These are phyloP conservation scores for Teinopalpus imperialis DNA, from an alignment of 2,888 invertebrate species.

Conservation along the genomic window DNA sequence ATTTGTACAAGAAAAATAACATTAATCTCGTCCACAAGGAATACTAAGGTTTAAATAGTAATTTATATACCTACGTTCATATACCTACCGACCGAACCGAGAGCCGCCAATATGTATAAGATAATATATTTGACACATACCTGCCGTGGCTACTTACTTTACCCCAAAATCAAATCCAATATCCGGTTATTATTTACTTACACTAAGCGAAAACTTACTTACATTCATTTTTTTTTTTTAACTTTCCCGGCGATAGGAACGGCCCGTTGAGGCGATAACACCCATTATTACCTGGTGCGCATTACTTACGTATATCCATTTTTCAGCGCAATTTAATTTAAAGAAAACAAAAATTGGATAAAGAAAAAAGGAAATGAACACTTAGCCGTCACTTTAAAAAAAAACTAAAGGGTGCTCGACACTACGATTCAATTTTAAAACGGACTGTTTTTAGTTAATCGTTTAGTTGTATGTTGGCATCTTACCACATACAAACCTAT, in stretches of 20 bases:
- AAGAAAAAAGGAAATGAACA: constrained; percentile 7
- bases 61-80: constrained; percentile 30
- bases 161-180: constrained; percentile 14
- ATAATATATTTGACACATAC: constrained; percentile 37
- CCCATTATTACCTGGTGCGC: constrained; percentile 63
- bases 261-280: constrained; percentile 27
- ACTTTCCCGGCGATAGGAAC: constrained; percentile 23
- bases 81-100: constrained; percentile 67
- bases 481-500: constrained; percentile 83
- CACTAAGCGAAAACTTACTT: constrained; percentile 24
- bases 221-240: constrained; percentile 17
- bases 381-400: constrained; percentile 14
- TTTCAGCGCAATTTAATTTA: constrained; percentile 37
- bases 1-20: constrained; percentile 10
- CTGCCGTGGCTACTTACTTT: constrained; percentile 49
- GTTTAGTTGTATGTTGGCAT: constrained; percentile 71
- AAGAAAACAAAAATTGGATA: constrained; percentile 21
- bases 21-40: constrained; percentile 10
- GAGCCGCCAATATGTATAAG: constrained; percentile 38
- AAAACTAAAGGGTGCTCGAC: constrained; percentile 9
- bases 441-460: constrained; percentile 1
- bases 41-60: no score
- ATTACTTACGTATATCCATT: constrained; percentile 52
- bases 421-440: constrained; percentile 12
- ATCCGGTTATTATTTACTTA: constrained; percentile 11